Evolutionary conservation across 2,797 vertebrate genomes (phyloP).

Genomic region (Sebastes wilsoni): DNA sequence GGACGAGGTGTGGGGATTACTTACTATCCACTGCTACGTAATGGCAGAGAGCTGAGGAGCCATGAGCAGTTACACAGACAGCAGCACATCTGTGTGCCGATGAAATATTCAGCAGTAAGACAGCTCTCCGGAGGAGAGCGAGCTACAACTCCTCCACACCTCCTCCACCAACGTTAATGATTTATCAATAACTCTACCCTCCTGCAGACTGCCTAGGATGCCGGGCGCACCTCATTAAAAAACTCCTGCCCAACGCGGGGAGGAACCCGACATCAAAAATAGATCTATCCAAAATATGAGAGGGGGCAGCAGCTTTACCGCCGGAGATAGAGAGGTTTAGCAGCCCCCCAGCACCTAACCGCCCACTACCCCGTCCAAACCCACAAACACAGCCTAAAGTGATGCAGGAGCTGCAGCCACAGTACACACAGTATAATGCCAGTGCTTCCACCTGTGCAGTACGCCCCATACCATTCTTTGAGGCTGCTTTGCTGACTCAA

Average conservation of each 20-base stretch:
- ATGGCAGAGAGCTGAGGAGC: conserved; percentile 77
- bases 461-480: conserved; percentile 27
- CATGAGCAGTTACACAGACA: conserved; percentile 84
- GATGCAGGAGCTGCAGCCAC: conserved; percentile 63
- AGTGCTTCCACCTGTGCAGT: conserved; percentile 40
- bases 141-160: conserved; percentile 80
- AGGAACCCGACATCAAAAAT: conserved; percentile 78
- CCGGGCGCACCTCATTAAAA: conserved; percentile 75
- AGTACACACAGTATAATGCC: conserved; percentile 22
- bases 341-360: conserved; percentile 45
- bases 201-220: conserved; percentile 73
- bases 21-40: conserved; percentile 63
- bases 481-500: conserved; percentile 30
- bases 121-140: conserved; percentile 79
- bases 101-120: conserved; percentile 87
- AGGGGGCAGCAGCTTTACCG: conserved; percentile 61
- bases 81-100: conserved; percentile 86
- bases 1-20: conserved; percentile 66
- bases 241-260: conserved; percentile 71
- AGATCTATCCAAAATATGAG: conserved; percentile 73
- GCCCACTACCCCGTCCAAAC: conserved; percentile 54
- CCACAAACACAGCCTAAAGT: conserved; percentile 64
- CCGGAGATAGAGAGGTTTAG: conserved; percentile 66
- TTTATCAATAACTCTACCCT: conserved; percentile 86
- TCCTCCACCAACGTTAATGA: conserved; percentile 86